A percentile compares a stretch with the other conserved stretches of the same genome.
Evolutionary conservation across 2,113 vertebrate species (phyloP).

Genomic region (Stigmatopora nigra): DNA sequence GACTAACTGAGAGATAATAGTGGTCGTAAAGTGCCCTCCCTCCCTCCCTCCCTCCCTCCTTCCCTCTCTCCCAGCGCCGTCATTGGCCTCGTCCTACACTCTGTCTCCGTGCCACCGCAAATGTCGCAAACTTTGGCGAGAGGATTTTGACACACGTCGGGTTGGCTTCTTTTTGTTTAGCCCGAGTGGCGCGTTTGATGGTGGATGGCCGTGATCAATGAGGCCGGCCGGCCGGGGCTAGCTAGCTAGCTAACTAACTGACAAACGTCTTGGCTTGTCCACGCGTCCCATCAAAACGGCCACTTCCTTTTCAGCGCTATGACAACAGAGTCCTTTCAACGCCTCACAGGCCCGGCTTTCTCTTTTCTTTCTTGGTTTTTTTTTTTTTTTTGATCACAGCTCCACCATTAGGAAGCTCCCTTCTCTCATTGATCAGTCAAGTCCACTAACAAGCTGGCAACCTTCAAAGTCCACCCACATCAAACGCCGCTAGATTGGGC

Average conservation of each 20-base stretch:
- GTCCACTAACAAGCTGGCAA: constrained; percentile 35
- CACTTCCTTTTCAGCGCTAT: constrained; percentile 23
- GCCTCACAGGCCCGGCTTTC: constrained; percentile 21
- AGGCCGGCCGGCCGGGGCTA: too few relatives aligned
- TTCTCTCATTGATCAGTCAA: constrained; percentile 37
- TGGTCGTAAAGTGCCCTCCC: constrained; percentile 71
- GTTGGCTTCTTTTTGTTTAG: too few relatives aligned
- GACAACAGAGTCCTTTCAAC: constrained; percentile 31
- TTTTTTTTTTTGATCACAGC: constrained; percentile 46
- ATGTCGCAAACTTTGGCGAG: too few relatives aligned
- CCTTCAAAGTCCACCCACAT: constrained; percentile 60
- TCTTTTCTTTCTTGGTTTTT: constrained; percentile 37
- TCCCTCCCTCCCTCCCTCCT: too few relatives aligned
- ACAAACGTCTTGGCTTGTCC: constrained; percentile 79
- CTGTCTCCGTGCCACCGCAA: too few relatives aligned
- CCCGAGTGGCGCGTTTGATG: too few relatives aligned
- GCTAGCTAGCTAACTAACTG: constrained; percentile 63
- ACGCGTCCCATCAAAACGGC: constrained; percentile 61
- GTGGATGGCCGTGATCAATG: too few relatives aligned
- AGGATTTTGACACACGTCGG: too few relatives aligned
- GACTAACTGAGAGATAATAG: constrained; percentile 77
- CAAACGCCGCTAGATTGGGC: constrained; percentile 32
- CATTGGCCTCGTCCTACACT: constrained; percentile 62
- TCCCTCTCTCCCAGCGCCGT: constrained; percentile 67
- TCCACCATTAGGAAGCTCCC: constrained; percentile 35